Evolutionary conservation across 1,140 invertebrate species (phyloP).

Genomic region (Dendroctonus valens): DNA sequence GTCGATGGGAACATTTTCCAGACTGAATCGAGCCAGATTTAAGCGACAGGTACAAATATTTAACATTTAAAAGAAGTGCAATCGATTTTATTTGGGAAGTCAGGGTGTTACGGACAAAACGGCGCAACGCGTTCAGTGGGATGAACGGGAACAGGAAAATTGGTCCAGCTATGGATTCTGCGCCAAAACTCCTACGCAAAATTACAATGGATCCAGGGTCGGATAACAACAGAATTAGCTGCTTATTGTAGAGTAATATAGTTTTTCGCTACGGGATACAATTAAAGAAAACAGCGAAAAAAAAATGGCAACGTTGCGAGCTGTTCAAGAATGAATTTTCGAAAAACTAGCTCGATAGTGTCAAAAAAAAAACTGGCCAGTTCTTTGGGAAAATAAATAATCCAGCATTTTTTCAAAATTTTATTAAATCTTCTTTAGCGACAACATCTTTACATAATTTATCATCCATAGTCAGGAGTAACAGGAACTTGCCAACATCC

Average conservation of each 20-base stretch:
- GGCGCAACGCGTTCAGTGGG: constrained; percentile 21
- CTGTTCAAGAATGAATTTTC: neutral
- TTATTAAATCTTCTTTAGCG: neutral
- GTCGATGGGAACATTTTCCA: neutral
- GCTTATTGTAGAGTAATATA: constrained; percentile 18
- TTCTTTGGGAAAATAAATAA: neutral
- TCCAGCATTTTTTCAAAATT: neutral
- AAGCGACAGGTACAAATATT: neutral
- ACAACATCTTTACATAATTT: neutral
- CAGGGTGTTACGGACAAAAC: constrained; percentile 10
- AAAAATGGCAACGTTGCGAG: neutral
- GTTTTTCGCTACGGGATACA: neutral
- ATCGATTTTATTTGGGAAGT: constrained; percentile 24
- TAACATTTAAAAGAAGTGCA: constrained; percentile 4
- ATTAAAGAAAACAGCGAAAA: neutral
- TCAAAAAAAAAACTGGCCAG: neutral
- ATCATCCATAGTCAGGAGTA: no score
- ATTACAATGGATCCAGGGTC: constrained; percentile 22
- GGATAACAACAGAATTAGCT: constrained; percentile 24
- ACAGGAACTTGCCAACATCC: no score
- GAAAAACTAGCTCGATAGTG: neutral
- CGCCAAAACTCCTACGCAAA: constrained; percentile 25
- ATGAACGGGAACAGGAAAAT: constrained; percentile 4
- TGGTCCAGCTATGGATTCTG: constrained; percentile 33
- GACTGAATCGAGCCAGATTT: neutral